Evolutionary conservation across 2,888 invertebrate species (phyloP).

Genomic region (Orthonychiurus folsomi): DNA sequence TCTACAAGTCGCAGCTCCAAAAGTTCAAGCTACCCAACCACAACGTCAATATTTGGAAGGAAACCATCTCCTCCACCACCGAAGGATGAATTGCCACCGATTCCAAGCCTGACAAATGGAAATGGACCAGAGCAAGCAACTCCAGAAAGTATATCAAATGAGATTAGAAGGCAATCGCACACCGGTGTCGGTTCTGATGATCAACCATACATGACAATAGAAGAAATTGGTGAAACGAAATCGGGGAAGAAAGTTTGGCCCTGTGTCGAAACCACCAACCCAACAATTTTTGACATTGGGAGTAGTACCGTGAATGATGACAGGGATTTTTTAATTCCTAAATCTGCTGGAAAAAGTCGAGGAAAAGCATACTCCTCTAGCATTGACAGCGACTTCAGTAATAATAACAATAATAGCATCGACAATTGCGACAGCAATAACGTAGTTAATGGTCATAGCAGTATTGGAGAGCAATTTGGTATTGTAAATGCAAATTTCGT

Average conservation of each 20-base stretch:
- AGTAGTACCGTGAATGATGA: background rate
- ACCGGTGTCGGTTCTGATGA: slow-evolving; percentile 12
- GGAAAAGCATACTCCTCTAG: background rate
- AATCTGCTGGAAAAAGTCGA: no score
- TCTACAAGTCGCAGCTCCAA: slow-evolving; percentile 42
- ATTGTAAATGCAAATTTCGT: background rate
- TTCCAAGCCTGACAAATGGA: slow-evolving; percentile 17
- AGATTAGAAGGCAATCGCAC: background rate
- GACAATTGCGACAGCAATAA: background rate
- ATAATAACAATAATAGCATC: background rate
- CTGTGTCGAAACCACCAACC: no score
- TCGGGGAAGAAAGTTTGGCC: background rate
- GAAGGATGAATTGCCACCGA: slow-evolving; percentile 32
- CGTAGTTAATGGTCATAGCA: background rate
- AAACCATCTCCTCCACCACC: slow-evolving; percentile 33
- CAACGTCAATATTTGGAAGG: slow-evolving; percentile 33
- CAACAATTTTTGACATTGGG: no score
- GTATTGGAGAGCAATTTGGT: background rate
- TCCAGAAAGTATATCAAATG: background rate
- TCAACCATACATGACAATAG: slow-evolving; percentile 35
- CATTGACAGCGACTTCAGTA: background rate
- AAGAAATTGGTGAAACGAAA: slow-evolving; percentile 10
- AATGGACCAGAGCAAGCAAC: background rate
- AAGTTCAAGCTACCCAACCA: slow-evolving; percentile 35
- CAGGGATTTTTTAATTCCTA: background rate